These are phyloP conservation scores for Otus scops DNA, from an alignment of 2,797 vertebrate genomes.

Conservation along the genomic window DNA sequence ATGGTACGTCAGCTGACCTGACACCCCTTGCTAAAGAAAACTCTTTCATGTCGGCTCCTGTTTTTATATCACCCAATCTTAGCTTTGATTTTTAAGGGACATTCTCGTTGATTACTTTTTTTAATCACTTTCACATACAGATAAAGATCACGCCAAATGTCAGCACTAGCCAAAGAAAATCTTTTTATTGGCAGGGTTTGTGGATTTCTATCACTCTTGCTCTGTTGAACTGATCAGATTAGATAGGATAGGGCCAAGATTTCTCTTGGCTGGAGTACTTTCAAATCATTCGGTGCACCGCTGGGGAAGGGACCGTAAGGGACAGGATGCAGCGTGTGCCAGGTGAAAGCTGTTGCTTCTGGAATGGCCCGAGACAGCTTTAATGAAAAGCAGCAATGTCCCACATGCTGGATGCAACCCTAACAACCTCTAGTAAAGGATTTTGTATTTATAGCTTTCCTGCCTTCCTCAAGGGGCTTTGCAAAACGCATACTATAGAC, in stretches of 20 bases:
- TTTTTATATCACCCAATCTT: neutral
- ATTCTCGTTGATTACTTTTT: neutral
- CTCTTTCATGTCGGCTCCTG: neutral
- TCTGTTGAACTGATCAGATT: slow-evolving; percentile 34
- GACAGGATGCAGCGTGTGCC: neutral
- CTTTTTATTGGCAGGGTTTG: neutral
- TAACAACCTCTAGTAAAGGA: neutral
- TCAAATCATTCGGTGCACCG: neutral
- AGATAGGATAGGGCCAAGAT: slow-evolving; percentile 35
- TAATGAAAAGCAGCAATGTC: neutral
- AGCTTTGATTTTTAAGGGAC: neutral
- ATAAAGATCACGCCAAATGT: neutral
- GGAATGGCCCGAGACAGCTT: neutral
- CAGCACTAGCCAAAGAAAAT: slow-evolving; percentile 9
- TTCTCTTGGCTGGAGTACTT: slow-evolving; percentile 32
- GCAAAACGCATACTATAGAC: neutral
- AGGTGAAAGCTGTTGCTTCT: neutral
- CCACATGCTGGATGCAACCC: neutral
- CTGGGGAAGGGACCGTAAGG: neutral
- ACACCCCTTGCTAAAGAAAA: neutral
- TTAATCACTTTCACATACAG: neutral
- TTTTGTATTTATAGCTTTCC: neutral
- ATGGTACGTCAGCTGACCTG: neutral
- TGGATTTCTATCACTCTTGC: neutral
- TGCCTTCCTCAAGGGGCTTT: neutral